These are phyloP conservation scores for Drosophila anceps DNA, from an alignment of 2,888 invertebrate species.

Conservation along the genomic window DNA sequence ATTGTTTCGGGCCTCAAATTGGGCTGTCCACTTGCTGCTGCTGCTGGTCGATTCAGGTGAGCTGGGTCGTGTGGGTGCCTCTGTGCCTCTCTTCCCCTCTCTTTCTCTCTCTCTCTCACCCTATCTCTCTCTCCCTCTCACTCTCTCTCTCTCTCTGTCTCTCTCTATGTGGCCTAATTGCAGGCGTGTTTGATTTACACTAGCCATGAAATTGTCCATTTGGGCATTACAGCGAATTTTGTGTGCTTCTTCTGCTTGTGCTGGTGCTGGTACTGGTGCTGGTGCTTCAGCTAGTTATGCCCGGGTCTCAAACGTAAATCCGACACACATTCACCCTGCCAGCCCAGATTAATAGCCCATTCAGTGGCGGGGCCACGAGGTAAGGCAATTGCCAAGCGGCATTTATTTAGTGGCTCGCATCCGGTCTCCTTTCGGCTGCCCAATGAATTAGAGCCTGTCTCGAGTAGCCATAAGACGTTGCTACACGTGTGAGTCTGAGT, in stretches of 20 bases:
- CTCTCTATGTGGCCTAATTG: slow-evolving; percentile 58
- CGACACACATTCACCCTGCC: slow-evolving; percentile 63
- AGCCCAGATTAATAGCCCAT: slow-evolving; percentile 70
- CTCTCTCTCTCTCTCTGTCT: no score
- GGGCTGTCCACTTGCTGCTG: slow-evolving; percentile 28
- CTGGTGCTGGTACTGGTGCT: neutral
- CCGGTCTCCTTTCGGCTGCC: slow-evolving; percentile 29
- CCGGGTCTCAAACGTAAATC: slow-evolving; percentile 49
- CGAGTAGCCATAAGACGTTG: slow-evolving; percentile 1
- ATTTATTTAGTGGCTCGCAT: slow-evolving; percentile 69
- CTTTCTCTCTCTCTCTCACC: neutral
- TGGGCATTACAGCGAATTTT: slow-evolving; percentile 65
- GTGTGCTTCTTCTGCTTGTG: slow-evolving; percentile 35
- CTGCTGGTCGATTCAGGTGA: slow-evolving; percentile 28
- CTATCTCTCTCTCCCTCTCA: no score
- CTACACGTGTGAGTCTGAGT: neutral
- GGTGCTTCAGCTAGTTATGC: slow-evolving; percentile 1
- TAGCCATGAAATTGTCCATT: slow-evolving; percentile 78
- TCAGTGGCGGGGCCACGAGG: slow-evolving; percentile 41
- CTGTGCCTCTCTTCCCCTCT: neutral
- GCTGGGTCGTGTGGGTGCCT: slow-evolving; percentile 7
- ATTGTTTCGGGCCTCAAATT: slow-evolving; percentile 60
- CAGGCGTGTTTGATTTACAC: slow-evolving; percentile 78
- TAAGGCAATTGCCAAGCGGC: slow-evolving; percentile 42
- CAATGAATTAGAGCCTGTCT: slow-evolving; percentile 45